phyloP scores from a whole-genome alignment of 1,140 invertebrate species.

The Drosophila virilis region DNA sequence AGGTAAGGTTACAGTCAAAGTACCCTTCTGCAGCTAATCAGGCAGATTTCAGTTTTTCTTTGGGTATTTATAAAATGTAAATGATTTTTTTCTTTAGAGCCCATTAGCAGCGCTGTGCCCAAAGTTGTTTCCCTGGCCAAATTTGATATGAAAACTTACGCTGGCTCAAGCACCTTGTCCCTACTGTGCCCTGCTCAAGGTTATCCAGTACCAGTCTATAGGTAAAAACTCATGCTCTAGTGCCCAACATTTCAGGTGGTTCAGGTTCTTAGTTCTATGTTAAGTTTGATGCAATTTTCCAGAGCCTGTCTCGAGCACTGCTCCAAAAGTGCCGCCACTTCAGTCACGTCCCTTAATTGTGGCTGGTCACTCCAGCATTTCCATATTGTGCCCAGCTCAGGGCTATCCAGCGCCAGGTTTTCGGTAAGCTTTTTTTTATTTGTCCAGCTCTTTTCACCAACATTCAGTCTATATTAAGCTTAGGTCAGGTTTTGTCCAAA shows the following conservation, averaged over 20 bases:
- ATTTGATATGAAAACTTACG: conserved; percentile 85
- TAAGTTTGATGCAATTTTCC: conserved; percentile 36
- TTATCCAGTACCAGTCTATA: conserved; percentile 88
- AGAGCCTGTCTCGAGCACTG: conserved; percentile 89
- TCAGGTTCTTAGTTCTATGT: not conserved
- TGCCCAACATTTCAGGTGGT: conserved; percentile 40
- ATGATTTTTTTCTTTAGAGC: conserved; percentile 85
- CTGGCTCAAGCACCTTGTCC: conserved; percentile 78
- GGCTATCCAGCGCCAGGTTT: conserved; percentile 88
- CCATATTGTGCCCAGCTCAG: conserved; percentile 88
- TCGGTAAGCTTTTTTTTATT: conserved; percentile 85
- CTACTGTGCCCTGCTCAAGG: conserved; percentile 90
- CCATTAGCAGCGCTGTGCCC: conserved; percentile 89
- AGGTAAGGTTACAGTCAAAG: conserved; percentile 85
- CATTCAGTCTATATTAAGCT: conserved; percentile 26
- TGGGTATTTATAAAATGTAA: not conserved
- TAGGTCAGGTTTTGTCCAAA: not conserved
- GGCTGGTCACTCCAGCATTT: conserved; percentile 74
- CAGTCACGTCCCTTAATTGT: conserved; percentile 72
- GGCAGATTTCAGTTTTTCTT: conserved; percentile 14
- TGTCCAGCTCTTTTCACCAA: conserved; percentile 28
- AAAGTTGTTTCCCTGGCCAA: conserved; percentile 81
- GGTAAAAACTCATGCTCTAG: conserved; percentile 83
- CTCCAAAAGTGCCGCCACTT: conserved; percentile 83
- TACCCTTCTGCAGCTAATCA: conserved; percentile 1